Evolutionary conservation across 92 coral and sea anemone genomes (phyloP).

Genomic region (Bergia puertoricense): DNA sequence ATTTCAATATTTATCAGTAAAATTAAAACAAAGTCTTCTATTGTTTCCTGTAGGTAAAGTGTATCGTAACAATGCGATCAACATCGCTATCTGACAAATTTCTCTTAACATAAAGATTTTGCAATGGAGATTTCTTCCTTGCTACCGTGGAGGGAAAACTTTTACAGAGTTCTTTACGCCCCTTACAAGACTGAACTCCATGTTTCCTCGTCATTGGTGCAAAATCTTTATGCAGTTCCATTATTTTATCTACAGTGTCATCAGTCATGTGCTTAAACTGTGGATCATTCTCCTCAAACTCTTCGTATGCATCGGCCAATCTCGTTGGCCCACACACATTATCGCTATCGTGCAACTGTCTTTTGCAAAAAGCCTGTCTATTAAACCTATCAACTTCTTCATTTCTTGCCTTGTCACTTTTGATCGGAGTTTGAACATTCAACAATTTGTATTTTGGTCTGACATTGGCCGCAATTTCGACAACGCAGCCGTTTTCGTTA

Average conservation of each 20-base stretch:
- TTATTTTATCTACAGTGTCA: background rate
- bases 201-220: background rate
- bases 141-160: background rate
- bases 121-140: too few species aligned
- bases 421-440: background rate
- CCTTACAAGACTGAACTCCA: background rate
- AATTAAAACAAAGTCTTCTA: too few species aligned
- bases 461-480: background rate
- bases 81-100: background rate
- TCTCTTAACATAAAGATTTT: background rate
- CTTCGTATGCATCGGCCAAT: background rate
- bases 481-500: background rate
- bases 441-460: background rate
- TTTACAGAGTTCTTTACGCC: background rate
- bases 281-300: background rate
- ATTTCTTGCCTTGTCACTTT: background rate
- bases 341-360: background rate
- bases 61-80: background rate
- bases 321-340: background rate
- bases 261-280: background rate
- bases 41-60: background rate
- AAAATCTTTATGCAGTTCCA: background rate
- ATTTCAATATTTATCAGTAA: too few species aligned
- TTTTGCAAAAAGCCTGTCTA: background rate
- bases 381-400: too few species aligned